Conservation (phyloP, 2,113 vertebrate genomes). For the Oncorhynchus masou region DNA sequence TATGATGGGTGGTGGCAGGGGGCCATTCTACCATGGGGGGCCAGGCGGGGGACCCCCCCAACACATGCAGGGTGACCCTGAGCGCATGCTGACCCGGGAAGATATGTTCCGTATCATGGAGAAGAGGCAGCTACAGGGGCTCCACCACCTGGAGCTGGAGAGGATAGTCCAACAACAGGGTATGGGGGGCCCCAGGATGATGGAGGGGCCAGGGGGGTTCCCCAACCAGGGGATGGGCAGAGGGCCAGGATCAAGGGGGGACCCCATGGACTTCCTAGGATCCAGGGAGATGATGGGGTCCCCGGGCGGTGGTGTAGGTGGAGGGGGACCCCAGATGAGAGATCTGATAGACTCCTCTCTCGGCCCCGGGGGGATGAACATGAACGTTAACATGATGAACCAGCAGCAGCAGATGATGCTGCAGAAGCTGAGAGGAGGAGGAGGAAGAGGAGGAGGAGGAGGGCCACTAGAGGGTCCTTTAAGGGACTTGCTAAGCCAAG, state of each 20-base stretch:
- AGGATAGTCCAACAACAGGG: constrained; percentile 83
- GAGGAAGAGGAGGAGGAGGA: constrained; percentile 66
- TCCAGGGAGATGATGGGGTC: constrained; percentile 86
- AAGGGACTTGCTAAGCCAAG: constrained; percentile 76
- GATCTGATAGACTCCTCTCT: constrained; percentile 83
- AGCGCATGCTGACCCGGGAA: constrained; percentile 84
- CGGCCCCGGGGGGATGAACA: constrained; percentile 84
- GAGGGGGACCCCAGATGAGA: constrained; percentile 74
- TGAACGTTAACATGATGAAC: constrained; percentile 86
- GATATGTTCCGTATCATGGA: constrained; percentile 91
- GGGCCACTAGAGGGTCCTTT: constrained; percentile 75
- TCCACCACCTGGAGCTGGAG: constrained; percentile 80
- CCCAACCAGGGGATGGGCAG: constrained; percentile 64
- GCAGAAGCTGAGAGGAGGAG: constrained; percentile 87
- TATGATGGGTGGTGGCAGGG: constrained; percentile 74
- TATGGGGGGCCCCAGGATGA: constrained; percentile 63
- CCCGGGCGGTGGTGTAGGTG: constrained; percentile 63
- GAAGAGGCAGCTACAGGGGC: constrained; percentile 82
- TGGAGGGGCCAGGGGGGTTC: constrained; percentile 73
- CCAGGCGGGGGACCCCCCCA: constrained; percentile 55
- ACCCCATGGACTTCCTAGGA: constrained; percentile 84
- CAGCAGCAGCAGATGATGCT: constrained; percentile 87
- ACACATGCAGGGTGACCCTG: constrained; percentile 80
- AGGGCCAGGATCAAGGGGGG: constrained; percentile 58
- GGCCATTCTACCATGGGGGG: constrained; percentile 76